These are phyloP conservation scores for Solenopsis fugax DNA, from an alignment of 1,140 invertebrate genomes.

Conservation along the genomic window DNA sequence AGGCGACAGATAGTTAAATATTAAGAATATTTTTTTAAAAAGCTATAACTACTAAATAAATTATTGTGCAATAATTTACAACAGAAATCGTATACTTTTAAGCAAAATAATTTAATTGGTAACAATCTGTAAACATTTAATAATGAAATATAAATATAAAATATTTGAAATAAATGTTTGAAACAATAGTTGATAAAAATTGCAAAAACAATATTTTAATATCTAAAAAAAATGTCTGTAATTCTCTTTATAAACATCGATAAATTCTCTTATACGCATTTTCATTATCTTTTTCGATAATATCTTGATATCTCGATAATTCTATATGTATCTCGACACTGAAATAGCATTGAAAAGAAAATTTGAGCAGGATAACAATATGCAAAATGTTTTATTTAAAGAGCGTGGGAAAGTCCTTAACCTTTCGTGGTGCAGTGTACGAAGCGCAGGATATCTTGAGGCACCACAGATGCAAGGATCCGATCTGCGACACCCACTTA, in stretches of 20 bases:
- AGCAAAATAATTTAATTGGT: neutral
- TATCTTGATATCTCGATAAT: neutral
- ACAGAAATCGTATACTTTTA: neutral
- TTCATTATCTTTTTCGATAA: neutral
- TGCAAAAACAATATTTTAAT: neutral
- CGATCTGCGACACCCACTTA: conserved; percentile 93
- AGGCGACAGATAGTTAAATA: conserved; percentile 1
- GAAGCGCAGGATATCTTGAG: conserved; percentile 91
- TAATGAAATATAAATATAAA: neutral
- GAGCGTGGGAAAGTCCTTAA: conserved; percentile 92
- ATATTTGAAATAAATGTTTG: neutral
- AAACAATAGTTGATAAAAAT: neutral
- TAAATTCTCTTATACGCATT: neutral
- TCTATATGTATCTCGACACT: too few species aligned
- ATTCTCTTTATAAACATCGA: neutral
- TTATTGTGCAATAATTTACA: neutral
- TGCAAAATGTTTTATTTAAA: conserved; percentile 57
- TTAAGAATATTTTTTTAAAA: conserved; percentile 3
- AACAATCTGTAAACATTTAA: neutral
- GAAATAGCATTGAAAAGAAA: neutral
- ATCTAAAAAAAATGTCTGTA: neutral
- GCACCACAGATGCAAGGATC: conserved; percentile 91
- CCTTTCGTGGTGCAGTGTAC: conserved; percentile 95
- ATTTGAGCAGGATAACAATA: neutral
- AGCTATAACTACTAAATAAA: neutral